These are phyloP conservation scores for Artemisiospiza belli DNA, from an alignment of 2,113 vertebrate species.

Conservation along the genomic window DNA sequence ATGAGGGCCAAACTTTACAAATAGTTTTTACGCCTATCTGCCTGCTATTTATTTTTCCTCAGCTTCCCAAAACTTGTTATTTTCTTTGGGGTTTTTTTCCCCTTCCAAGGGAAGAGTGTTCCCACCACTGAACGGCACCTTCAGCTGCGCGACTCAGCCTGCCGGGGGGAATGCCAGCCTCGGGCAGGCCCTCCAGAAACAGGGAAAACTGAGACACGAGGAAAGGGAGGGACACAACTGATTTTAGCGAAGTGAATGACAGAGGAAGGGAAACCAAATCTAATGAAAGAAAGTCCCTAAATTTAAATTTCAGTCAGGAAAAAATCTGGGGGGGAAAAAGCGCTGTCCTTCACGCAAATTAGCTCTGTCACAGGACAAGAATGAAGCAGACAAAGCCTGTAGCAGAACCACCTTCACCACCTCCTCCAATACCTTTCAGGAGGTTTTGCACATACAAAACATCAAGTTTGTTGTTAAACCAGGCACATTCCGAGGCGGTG, in stretches of 20 bases:
- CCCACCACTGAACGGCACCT: background rate
- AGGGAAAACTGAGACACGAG: background rate
- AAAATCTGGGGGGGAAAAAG: background rate
- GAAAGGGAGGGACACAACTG: background rate
- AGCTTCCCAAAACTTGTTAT: background rate
- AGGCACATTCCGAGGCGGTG: accelerated
- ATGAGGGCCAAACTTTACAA: background rate
- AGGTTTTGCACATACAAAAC: background rate
- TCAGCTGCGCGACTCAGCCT: background rate
- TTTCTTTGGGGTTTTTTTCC: background rate
- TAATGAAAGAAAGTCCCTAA: background rate
- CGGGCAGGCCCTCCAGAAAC: background rate
- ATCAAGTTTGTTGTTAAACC: background rate
- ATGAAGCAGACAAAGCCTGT: background rate
- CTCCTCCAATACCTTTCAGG: background rate
- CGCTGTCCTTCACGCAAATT: background rate
- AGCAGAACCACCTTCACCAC: background rate
- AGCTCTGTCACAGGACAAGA: background rate
- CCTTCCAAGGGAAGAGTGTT: background rate
- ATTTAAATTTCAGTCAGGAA: background rate
- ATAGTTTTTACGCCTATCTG: background rate
- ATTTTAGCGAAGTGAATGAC: background rate
- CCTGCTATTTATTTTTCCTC: background rate
- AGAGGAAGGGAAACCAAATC: background rate
- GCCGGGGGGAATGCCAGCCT: background rate